A percentile compares a stretch with the other conserved stretches of the same genome.
These are phyloP conservation scores for Eumacrocentrus americanus DNA, from an alignment of 2,888 invertebrate species.

Conservation along the genomic window DNA sequence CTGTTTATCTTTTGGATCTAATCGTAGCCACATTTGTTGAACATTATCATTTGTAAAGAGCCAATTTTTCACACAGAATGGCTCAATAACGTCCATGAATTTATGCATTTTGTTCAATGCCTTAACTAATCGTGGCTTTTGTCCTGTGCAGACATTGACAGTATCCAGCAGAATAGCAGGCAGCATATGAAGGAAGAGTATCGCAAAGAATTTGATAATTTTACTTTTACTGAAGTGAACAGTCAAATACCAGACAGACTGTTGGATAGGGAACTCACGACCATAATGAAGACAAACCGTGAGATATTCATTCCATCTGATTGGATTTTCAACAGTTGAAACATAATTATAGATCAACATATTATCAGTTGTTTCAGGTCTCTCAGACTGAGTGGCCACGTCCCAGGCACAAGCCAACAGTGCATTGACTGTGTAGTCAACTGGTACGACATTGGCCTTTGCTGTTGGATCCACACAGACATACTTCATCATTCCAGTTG, in stretches of 20 bases:
- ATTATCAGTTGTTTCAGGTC: constrained; percentile 51
- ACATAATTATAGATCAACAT: constrained; percentile 84
- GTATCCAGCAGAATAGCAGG: constrained; percentile 75
- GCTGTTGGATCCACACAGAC: constrained; percentile 67
- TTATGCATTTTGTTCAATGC: constrained; percentile 82
- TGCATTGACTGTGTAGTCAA: constrained; percentile 74
- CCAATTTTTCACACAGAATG: constrained; percentile 77
- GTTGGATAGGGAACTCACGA: neutral
- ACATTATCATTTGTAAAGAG: constrained; percentile 72
- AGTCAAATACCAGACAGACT: constrained; percentile 60
- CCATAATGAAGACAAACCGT: neutral
- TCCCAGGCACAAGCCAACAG: constrained; percentile 71
- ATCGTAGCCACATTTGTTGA: constrained; percentile 65
- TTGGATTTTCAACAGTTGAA: constrained; percentile 66
- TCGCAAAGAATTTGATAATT: constrained; percentile 64
- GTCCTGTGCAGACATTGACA: constrained; percentile 68
- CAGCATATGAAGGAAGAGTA: constrained; percentile 72
- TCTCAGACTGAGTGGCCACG: constrained; percentile 58
- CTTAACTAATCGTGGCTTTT: constrained; percentile 77
- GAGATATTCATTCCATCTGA: constrained; percentile 6
- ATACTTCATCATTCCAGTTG: constrained; percentile 73
- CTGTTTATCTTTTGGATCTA: constrained; percentile 62
- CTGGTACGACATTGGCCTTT: constrained; percentile 78
- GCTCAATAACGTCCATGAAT: constrained; percentile 74
- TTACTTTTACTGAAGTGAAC: constrained; percentile 67